Evolutionary conservation across 2,113 vertebrate species (phyloP), one percentile per base, ranked within the genome.

Genomic region (Leptocoma aspasia): DNA sequence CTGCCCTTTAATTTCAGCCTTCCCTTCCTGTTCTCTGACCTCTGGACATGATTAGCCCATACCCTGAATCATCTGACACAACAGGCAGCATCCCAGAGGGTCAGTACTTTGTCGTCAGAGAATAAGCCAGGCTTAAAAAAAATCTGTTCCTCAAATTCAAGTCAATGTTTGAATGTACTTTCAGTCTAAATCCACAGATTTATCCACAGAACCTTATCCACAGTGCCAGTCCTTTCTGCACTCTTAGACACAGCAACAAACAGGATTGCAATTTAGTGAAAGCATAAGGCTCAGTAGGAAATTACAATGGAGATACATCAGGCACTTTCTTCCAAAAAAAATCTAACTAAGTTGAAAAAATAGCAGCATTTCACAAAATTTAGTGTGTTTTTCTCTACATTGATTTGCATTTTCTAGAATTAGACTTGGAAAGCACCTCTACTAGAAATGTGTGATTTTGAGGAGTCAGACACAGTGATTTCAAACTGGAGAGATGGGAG

Each of bases 1-100:
- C 56, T 96, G 47, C 56, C 30, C 76, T 90, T 91, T 94, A 80
- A 86, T 96, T 96, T 92, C 90, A 92, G 28, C 44, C 47, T 83
- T 93, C 75, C 33, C 82, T 95, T 88, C 92, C 82, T 96, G 13
- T 85, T 90, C 54, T 92, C 35, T 82, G 88, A 93, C 82, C 79
- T 93, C 88, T 7, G 45, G 82, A 88, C 1, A 13, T 75, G 94
- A 94, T 86, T 80, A 96, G 64, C 15, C 88, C 44, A 26, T 93
- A 47, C 47, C n/a, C 57, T 88, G 85, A 86, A 94, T 92, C 92
- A 77, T 92, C 79, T 86, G 82, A 95, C 86, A 71, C 49, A 83
- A 59, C 82, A 94, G 41, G 69, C 92, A 90, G 11, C 72, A 66
- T 90, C 93, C 85, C 76, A 93, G 60, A 81, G 72, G 28, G 85